Conservation (phyloP, 64 coral and sea anemone species). For the Montipora efflorescens region DNA sequence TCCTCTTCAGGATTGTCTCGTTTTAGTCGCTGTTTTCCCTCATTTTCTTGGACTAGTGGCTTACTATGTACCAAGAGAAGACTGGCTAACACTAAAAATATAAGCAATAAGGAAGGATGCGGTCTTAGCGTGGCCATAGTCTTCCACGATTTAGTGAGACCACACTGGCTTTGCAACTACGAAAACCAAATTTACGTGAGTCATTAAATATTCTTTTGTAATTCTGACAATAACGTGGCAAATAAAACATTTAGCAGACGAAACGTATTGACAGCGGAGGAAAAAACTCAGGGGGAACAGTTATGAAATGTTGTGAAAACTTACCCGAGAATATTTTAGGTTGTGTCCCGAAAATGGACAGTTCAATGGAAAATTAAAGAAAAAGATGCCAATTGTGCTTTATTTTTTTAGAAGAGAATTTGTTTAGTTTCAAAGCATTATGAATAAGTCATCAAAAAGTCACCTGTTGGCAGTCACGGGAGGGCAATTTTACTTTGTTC, state of each 20-base stretch:
- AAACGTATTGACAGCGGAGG: not conserved
- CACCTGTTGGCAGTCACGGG: slow-evolving; percentile 20
- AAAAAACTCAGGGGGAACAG: not conserved
- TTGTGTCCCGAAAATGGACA: not conserved
- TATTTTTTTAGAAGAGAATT: not conserved
- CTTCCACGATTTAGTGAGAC: slow-evolving; percentile 63
- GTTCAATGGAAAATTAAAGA: not conserved
- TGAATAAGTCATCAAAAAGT: slow-evolving; percentile 35
- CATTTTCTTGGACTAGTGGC: slow-evolving; percentile 74
- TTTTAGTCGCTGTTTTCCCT: slow-evolving; percentile 65
- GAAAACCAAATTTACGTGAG: slow-evolving; percentile 69
- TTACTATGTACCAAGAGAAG: slow-evolving; percentile 56
- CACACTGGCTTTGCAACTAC: slow-evolving; percentile 38
- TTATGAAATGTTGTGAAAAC: too few relatives aligned
- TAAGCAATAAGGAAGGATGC: slow-evolving; percentile 18
- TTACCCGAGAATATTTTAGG: not conserved
- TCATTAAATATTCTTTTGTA: slow-evolving; percentile 97
- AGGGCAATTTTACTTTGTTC: slow-evolving; percentile 35
- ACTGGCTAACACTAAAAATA: slow-evolving; percentile 62
- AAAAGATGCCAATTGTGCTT: not conserved
- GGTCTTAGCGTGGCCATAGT: slow-evolving; percentile 80
- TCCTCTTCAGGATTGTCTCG: slow-evolving; percentile 48
- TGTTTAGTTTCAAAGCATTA: not conserved
- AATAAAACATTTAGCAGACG: slow-evolving; percentile 88
- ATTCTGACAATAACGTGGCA: slow-evolving; percentile 80